Percentiles rank a stretch among this genome's conserved stretches.
Conservation (phyloP, 2,797 vertebrate genomes). For the Acanthurus tractus region DNA sequence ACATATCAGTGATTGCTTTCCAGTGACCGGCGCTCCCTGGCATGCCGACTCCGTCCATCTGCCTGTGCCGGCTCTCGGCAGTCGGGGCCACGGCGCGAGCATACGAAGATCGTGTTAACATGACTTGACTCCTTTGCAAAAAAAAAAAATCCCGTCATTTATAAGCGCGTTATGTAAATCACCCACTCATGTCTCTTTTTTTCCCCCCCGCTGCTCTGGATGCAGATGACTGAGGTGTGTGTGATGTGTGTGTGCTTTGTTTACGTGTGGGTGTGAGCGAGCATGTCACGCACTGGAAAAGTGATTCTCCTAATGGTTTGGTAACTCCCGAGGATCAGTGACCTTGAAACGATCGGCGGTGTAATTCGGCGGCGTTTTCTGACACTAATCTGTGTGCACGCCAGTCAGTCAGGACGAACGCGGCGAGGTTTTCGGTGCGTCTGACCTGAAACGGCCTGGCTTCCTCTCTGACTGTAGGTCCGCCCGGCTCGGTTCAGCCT, state of each 20-base stretch:
- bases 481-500: constrained; percentile 24
- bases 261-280: constrained; percentile 61
- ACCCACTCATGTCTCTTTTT: constrained; percentile 39
- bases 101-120: constrained; percentile 50
- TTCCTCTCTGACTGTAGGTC: constrained; percentile 43
- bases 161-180: constrained; percentile 61
- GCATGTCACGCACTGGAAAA: constrained; percentile 59
- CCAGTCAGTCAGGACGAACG: constrained; percentile 54
- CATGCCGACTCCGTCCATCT: constrained; percentile 42
- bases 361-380: constrained; percentile 62
- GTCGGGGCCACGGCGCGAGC: constrained; percentile 30
- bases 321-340: constrained; percentile 66
- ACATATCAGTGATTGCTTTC: constrained; percentile 54
- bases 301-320: constrained; percentile 70
- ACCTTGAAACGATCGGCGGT: constrained; percentile 70
- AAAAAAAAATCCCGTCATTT: constrained; percentile 62
- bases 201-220: constrained; percentile 41
- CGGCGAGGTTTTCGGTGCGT: constrained; percentile 48
- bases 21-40: constrained; percentile 38
- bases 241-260: constrained; percentile 38
- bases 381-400: constrained; percentile 65
- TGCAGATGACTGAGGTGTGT: constrained; percentile 48
- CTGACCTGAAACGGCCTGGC: constrained; percentile 67
- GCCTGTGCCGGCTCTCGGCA: constrained; percentile 29
- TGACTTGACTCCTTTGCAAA: constrained; percentile 56